phyloP scores from a whole-genome alignment of 2,888 invertebrate species.

The Artemia sp. region DNA sequence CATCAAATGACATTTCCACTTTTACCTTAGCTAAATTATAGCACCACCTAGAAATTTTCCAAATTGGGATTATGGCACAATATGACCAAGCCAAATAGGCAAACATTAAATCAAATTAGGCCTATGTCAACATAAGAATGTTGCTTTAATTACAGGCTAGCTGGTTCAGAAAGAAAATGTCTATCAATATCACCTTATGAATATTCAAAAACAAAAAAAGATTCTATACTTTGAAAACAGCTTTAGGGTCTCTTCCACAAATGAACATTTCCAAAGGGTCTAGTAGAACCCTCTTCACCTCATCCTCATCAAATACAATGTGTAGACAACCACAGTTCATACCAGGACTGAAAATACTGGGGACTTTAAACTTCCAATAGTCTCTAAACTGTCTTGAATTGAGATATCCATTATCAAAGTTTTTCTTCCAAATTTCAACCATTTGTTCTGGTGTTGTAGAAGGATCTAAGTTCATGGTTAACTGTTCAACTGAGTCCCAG shows the following conservation, averaged over 20 bases:
- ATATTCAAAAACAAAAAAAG: too few relatives aligned
- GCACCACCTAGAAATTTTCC: too few relatives aligned
- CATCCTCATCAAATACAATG: slow-evolving; percentile 28
- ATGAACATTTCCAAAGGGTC: slow-evolving; percentile 64
- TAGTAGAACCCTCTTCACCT: slow-evolving; percentile 43
- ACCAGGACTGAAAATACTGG: slow-evolving; percentile 52
- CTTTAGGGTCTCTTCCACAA: slow-evolving; percentile 49
- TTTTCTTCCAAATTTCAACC: slow-evolving; percentile 43
- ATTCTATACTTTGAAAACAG: slow-evolving; percentile 36
- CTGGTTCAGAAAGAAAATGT: too few relatives aligned
- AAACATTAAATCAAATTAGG: too few relatives aligned
- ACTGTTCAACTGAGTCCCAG: not conserved
- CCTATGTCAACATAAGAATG: too few relatives aligned
- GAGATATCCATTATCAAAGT: slow-evolving; percentile 42
- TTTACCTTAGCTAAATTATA: too few relatives aligned
- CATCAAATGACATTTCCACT: too few relatives aligned
- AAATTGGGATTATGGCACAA: too few relatives aligned
- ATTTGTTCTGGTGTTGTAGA: not conserved
- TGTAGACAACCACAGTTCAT: slow-evolving; percentile 48
- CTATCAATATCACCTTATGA: too few relatives aligned
- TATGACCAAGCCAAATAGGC: too few relatives aligned
- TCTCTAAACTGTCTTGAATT: slow-evolving; percentile 46
- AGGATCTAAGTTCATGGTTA: not conserved
- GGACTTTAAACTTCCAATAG: slow-evolving; percentile 54
- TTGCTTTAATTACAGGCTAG: too few relatives aligned